Evolutionary conservation across 2,113 vertebrate species (phyloP).

Genomic region (Melanotaenia duboulayi): DNA sequence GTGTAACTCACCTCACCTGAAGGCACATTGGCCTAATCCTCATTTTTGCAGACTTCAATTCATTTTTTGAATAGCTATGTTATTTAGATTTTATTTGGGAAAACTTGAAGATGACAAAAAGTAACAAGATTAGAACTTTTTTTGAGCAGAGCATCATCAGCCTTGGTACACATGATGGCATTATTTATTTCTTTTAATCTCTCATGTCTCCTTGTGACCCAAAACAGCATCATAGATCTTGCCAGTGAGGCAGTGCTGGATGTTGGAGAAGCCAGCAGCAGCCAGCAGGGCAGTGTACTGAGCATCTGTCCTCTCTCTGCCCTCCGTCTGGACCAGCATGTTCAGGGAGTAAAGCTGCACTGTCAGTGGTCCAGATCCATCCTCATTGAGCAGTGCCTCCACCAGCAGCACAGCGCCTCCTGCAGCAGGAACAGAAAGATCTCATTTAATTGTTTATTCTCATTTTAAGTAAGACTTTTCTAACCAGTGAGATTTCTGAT

Average conservation of each 20-base stretch:
- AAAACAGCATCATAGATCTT: slow-evolving; percentile 86
- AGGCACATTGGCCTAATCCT: not conserved
- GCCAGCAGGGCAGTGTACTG: slow-evolving; percentile 83
- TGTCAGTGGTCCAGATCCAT: slow-evolving; percentile 83
- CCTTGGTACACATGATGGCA: not conserved
- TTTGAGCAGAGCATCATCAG: not conserved
- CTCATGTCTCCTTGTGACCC: slow-evolving; percentile 76
- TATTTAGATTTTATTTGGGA: slow-evolving; percentile 1
- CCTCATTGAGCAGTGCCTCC: slow-evolving; percentile 85
- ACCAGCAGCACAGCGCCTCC: slow-evolving; percentile 86
- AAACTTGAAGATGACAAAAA: not conserved
- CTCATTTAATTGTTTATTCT: not conserved
- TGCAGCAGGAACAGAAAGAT: slow-evolving; percentile 49
- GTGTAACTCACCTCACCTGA: too few species aligned
- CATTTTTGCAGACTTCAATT: not conserved
- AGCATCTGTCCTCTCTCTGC: slow-evolving; percentile 82
- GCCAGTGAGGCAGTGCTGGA: slow-evolving; percentile 79
- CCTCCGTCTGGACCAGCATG: slow-evolving; percentile 92
- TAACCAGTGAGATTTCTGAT: not conserved
- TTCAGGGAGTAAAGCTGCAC: slow-evolving; percentile 88
- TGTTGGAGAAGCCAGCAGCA: slow-evolving; percentile 82
- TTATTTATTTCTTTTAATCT: not conserved
- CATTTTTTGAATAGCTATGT: not conserved
- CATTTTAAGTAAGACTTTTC: not conserved
- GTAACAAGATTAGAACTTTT: not conserved